phyloP scores from a whole-genome alignment of 2,888 invertebrate genomes.

The Bibio marci region DNA sequence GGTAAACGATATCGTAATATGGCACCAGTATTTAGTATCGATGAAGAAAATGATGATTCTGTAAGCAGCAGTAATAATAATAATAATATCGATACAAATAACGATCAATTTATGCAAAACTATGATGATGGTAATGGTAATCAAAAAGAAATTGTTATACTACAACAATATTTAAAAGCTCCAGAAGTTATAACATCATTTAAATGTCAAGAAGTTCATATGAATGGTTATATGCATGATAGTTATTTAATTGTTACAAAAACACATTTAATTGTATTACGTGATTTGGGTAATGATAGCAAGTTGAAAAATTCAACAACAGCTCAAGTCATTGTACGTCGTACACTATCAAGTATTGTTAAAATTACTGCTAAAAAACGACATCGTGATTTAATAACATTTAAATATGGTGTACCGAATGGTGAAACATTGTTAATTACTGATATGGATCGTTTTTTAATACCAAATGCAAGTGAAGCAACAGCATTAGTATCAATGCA shows the following conservation, averaged over 20 bases:
- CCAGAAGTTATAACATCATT: slow-evolving; percentile 74
- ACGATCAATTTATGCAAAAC: no score
- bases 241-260: slow-evolving; percentile 76
- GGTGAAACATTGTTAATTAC: slow-evolving; percentile 64
- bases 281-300: slow-evolving; percentile 46
- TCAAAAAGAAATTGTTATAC: slow-evolving; percentile 59
- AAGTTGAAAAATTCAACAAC: slow-evolving; percentile 36
- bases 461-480: slow-evolving; percentile 80
- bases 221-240: slow-evolving; percentile 75
- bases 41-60: slow-evolving; percentile 60
- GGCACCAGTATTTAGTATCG: slow-evolving; percentile 86
- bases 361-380: slow-evolving; percentile 94
- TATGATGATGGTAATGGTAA: slow-evolving; percentile 41
- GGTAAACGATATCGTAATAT: slow-evolving; percentile 82
- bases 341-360: slow-evolving; percentile 80
- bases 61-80: slow-evolving; percentile 18
- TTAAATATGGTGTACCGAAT: slow-evolving; percentile 81
- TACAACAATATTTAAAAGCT: slow-evolving; percentile 65
- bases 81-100: no score
- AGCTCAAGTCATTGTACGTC: slow-evolving; percentile 71
- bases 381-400: slow-evolving; percentile 90
- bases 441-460: slow-evolving; percentile 83
- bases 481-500: slow-evolving; percentile 81
- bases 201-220: slow-evolving; percentile 81
- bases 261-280: slow-evolving; percentile 69